phyloP scores from a whole-genome alignment of 2,888 invertebrate species.

The Serripes groenlandicus region DNA sequence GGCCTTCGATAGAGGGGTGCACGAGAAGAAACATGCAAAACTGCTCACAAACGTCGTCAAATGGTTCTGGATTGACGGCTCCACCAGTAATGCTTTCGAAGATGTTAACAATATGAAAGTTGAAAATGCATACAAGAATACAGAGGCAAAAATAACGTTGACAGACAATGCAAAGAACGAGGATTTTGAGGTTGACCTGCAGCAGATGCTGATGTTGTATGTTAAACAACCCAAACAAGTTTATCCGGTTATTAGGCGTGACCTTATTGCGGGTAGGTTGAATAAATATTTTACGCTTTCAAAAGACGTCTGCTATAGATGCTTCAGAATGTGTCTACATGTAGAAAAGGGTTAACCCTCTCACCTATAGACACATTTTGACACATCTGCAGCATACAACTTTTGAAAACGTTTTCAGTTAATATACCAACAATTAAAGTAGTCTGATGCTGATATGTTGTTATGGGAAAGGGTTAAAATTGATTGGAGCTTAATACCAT shows the following conservation, averaged over 20 bases:
- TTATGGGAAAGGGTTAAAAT: no score
- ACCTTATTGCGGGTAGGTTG: slow-evolving; percentile 62
- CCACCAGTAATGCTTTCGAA: slow-evolving; percentile 39
- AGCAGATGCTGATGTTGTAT: slow-evolving; percentile 61
- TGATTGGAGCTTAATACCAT: no score
- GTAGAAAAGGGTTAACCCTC: no score
- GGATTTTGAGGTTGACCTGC: slow-evolving; percentile 60
- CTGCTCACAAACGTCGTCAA: slow-evolving; percentile 43
- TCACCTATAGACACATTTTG: no score
- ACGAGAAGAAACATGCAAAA: slow-evolving; percentile 38
- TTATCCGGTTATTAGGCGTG: slow-evolving; percentile 58
- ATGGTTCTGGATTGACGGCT: slow-evolving; percentile 55
- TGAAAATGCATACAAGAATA: slow-evolving; percentile 61
- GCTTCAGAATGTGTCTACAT: no score
- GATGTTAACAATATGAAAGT: slow-evolving; percentile 54
- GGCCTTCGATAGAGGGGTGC: slow-evolving; percentile 13
- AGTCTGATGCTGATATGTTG: no score
- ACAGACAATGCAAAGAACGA: slow-evolving; percentile 30
- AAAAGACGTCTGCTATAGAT: no score
- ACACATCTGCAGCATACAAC: no score
- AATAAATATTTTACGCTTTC: no score
- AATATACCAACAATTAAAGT: no score
- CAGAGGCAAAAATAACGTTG: slow-evolving; percentile 41
- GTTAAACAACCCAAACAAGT: slow-evolving; percentile 28
- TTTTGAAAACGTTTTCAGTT: no score